Conservation (phyloP, 2,113 vertebrate genomes). For the Buteo buteo region DNA sequence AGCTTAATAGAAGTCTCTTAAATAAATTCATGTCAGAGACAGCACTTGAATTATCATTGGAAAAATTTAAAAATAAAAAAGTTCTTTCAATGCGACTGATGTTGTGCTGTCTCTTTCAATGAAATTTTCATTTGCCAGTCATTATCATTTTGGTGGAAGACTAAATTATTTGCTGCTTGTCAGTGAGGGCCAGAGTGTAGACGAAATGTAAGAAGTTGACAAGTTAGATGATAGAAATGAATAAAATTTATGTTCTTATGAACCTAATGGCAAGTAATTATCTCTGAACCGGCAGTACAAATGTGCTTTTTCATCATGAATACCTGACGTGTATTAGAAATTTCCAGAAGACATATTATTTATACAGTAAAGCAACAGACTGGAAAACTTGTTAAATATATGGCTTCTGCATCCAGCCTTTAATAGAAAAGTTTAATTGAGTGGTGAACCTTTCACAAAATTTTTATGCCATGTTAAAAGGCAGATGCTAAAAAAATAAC, state of each 20-base stretch:
- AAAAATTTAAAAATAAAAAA: not conserved
- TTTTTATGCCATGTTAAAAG: constrained; percentile 36
- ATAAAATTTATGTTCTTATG: constrained; percentile 73
- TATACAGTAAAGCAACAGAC: constrained; percentile 61
- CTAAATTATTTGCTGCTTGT: constrained; percentile 69
- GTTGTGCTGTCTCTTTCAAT: constrained; percentile 38
- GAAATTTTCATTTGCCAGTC: constrained; percentile 71
- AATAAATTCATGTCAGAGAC: not conserved
- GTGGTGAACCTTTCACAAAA: constrained; percentile 58
- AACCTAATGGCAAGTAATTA: constrained; percentile 79
- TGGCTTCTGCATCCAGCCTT: constrained; percentile 44
- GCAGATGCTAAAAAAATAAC: constrained; percentile 3
- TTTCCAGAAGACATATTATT: constrained; percentile 73
- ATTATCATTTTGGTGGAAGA: constrained; percentile 68
- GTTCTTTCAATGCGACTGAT: not conserved
- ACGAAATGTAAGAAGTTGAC: constrained; percentile 61
- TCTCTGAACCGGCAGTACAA: constrained; percentile 73
- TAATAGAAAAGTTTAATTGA: constrained; percentile 68
- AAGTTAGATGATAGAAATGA: constrained; percentile 71
- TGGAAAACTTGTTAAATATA: constrained; percentile 58
- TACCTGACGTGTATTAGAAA: constrained; percentile 69
- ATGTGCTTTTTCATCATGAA: constrained; percentile 74
- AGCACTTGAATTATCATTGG: not conserved
- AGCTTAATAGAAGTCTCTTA: not conserved
- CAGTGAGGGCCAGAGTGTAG: constrained; percentile 66